phyloP scores from a whole-genome alignment of 2,888 invertebrate species.

The Xylota segnis region DNA sequence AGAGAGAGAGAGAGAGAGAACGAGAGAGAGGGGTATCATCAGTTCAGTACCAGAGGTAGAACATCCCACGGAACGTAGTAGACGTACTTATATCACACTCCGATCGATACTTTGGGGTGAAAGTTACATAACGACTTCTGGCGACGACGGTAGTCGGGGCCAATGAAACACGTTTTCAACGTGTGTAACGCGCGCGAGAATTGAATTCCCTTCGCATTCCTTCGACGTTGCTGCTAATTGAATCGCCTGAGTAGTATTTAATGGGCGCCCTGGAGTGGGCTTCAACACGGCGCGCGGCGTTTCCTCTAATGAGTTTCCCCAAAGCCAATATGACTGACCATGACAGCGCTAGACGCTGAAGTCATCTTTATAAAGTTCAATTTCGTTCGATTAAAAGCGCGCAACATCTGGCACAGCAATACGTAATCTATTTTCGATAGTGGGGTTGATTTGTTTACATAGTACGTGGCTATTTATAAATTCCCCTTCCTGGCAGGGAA shows the following conservation, averaged over 20 bases:
- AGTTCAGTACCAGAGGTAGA: conserved; percentile 3
- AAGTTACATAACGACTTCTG: conserved; percentile 70
- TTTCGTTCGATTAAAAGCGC: conserved; percentile 22
- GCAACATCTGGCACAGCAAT: conserved; percentile 62
- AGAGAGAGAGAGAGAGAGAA: conserved; percentile 20
- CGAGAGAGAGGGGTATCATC: background rate
- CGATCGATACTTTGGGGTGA: conserved; percentile 74
- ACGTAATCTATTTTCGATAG: conserved; percentile 29
- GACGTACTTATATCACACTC: conserved; percentile 45
- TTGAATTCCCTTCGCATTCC: conserved; percentile 48
- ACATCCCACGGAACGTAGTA: conserved; percentile 50
- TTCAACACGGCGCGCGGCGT: background rate
- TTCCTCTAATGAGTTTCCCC: conserved; percentile 37
- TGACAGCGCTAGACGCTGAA: conserved; percentile 35
- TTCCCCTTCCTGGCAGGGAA: background rate
- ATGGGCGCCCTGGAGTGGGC: conserved; percentile 4
- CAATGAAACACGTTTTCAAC: conserved; percentile 42
- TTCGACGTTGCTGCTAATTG: conserved; percentile 51
- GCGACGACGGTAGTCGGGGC: conserved; percentile 43
- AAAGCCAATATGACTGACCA: conserved; percentile 33
- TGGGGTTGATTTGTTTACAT: conserved; percentile 57
- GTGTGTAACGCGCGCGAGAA: conserved; percentile 55
- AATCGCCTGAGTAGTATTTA: conserved; percentile 33
- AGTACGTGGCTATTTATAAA: conserved; percentile 62
- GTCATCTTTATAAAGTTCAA: conserved; percentile 24